Evolutionary conservation across 2,797 vertebrate species (phyloP).

Genomic region (Tolypeutes matacus): DNA sequence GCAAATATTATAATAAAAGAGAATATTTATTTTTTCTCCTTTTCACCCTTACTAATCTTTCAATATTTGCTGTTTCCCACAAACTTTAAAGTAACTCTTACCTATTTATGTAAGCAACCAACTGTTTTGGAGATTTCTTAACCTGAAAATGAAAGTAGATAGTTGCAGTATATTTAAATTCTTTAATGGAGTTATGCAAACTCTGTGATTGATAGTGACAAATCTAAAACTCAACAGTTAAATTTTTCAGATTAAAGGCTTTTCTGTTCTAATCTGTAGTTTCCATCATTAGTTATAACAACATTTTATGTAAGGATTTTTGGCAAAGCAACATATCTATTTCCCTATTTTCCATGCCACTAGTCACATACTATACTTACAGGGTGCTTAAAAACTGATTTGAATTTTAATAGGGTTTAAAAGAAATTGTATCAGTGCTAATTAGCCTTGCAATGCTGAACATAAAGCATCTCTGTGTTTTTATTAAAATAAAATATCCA

Average conservation of each 20-base stretch:
- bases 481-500: constrained; percentile 61
- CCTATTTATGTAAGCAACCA: constrained; percentile 90
- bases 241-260: constrained; percentile 15
- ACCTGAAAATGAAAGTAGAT: constrained; percentile 82
- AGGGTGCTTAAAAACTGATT: constrained; percentile 13
- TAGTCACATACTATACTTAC: constrained; percentile 4
- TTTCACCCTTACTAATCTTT: constrained; percentile 57
- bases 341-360: constrained; percentile 3
- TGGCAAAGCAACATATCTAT: background rate
- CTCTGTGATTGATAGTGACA: background rate
- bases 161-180: constrained; percentile 32
- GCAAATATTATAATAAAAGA: constrained; percentile 37
- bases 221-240: constrained; percentile 49
- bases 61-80: constrained; percentile 48
- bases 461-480: constrained; percentile 38
- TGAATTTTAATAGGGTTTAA: constrained; percentile 67
- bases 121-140: constrained; percentile 90
- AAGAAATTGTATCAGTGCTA: constrained; percentile 50
- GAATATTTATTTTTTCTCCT: background rate
- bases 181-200: constrained; percentile 20
- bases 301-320: background rate
- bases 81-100: constrained; percentile 82
- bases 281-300: background rate
- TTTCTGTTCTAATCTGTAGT: constrained; percentile 13
- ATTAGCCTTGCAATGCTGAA: constrained; percentile 32